phyloP scores from a whole-genome alignment of 2,113 vertebrate genomes.

The Leuciscus idus region DNA sequence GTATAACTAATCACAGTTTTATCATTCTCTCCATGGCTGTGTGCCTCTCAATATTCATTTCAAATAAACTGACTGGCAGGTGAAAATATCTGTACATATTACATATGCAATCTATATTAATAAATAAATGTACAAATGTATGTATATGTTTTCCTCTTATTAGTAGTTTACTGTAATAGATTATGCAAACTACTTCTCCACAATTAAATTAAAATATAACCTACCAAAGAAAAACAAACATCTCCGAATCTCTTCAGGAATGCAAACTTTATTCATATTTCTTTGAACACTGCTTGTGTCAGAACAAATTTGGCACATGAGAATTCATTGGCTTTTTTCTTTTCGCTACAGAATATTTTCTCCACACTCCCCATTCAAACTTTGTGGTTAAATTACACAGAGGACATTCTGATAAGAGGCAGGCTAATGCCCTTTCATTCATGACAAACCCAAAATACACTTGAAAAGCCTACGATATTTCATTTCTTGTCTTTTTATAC shows the following conservation, averaged over 20 bases:
- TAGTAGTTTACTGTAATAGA: constrained; percentile 2
- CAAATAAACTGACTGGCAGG: constrained; percentile 50
- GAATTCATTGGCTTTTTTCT: constrained; percentile 64
- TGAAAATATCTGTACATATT: constrained; percentile 64
- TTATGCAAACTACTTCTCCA: constrained; percentile 10
- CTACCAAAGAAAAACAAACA: neutral
- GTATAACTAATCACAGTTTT: neutral
- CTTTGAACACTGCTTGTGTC: constrained; percentile 67
- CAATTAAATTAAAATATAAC: constrained; percentile 6
- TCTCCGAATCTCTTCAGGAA: constrained; percentile 54
- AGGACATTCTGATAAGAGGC: neutral
- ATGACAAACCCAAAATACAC: constrained; percentile 38
- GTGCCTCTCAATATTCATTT: constrained; percentile 44
- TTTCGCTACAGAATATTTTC: constrained; percentile 69
- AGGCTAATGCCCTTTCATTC: neutral
- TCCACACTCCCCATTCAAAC: constrained; percentile 12
- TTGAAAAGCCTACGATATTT: constrained; percentile 7
- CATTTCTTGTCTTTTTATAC: constrained; percentile 3
- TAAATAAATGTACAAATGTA: constrained; percentile 72
- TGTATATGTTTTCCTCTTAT: neutral
- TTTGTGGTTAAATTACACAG: constrained; percentile 15
- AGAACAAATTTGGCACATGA: constrained; percentile 73
- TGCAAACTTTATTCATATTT: constrained; percentile 76
- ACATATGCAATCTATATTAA: constrained; percentile 71
- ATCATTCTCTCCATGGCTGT: constrained; percentile 34